phyloP scores from a whole-genome alignment of 2,797 vertebrate species.

The Xerus rutilus region DNA sequence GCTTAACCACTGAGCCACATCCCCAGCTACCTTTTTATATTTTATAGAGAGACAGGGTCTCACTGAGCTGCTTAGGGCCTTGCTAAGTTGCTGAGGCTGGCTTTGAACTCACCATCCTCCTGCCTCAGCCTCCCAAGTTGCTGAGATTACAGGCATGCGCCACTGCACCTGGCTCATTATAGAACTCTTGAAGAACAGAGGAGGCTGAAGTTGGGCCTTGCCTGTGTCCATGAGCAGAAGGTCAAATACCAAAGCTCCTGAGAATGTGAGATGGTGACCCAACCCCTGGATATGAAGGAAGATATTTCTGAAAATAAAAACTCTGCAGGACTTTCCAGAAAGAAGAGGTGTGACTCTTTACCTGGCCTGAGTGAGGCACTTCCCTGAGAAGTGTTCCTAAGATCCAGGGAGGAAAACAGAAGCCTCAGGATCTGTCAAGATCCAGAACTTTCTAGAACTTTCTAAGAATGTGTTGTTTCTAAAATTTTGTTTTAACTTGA shows the following conservation, averaged over 20 bases:
- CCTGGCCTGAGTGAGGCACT: background rate
- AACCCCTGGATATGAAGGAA: background rate
- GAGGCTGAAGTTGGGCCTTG: background rate
- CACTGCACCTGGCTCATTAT: too few relatives aligned
- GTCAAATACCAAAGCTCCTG: background rate
- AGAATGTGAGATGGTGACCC: background rate
- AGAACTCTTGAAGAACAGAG: background rate
- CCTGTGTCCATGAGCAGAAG: background rate
- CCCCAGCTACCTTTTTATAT: too few relatives aligned
- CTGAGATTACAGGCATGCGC: too few relatives aligned
- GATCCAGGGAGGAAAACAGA: background rate
- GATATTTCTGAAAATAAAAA: background rate
- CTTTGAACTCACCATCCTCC: too few relatives aligned
- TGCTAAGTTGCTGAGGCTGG: too few relatives aligned
- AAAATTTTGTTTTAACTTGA: background rate
- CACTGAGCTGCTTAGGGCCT: too few relatives aligned
- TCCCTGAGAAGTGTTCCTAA: background rate
- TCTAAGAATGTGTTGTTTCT: background rate
- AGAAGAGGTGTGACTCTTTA: background rate
- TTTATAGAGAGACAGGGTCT: too few relatives aligned
- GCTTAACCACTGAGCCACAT: too few relatives aligned
- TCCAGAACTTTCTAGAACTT: constrained; percentile 41
- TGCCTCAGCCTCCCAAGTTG: too few relatives aligned
- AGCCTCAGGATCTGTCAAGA: background rate
- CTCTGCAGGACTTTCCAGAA: background rate